Base-by-base conservation (phyloP, 2,113 vertebrate species). In the Pluvialis apricaria region DNA sequence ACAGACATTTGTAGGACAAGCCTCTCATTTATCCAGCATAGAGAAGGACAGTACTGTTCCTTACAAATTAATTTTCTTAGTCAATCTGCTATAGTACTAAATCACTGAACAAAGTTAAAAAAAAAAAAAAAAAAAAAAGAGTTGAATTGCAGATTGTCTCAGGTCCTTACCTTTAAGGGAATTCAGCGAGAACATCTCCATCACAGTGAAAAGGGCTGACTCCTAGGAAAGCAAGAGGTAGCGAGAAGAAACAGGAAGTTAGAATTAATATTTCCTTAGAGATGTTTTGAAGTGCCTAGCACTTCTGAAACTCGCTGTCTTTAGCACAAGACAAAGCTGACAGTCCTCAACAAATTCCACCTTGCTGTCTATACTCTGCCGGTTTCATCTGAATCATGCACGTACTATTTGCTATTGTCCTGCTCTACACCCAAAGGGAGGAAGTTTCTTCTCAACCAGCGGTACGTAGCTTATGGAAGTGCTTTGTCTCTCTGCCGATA, bases 141-240 rank as follows among this genome's bases (percentile, higher is more conserved):
- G 24, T 1, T 31, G 28, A 18, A 4, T 0, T 3, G 6, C 6
- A 36, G 72, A 28, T 36, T 10, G 40, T 24, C 38, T 13, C 44
- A 31, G 51, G 6, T 10, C 89, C 97, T 97, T 98, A 98, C 98
- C 98, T 98, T 98, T 98, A 66, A 98, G 97, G 94, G 98, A 98
- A 66, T 98, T 98, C 96, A 98, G 84, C 86, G 97, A 98, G 97
- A 98, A 98, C 98, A 98, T 98, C 97, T 98, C 98, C 98, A 97
- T 98, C 96, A 84, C 96, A 80, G 96, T 70, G 40, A 72, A n/a
- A 95, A 94, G 94, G 93, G 94, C 75, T 82, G 95, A 65, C 69
- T 97, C 97, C 98, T 98, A 68, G 88, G 51, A 78, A 58, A 79
- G 78, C 61, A 83, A 81, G 44, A 91, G 54, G 69, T 7, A 70